Evolutionary conservation across 2,888 invertebrate species (phyloP).

Genomic region (Leucoma salicis): DNA sequence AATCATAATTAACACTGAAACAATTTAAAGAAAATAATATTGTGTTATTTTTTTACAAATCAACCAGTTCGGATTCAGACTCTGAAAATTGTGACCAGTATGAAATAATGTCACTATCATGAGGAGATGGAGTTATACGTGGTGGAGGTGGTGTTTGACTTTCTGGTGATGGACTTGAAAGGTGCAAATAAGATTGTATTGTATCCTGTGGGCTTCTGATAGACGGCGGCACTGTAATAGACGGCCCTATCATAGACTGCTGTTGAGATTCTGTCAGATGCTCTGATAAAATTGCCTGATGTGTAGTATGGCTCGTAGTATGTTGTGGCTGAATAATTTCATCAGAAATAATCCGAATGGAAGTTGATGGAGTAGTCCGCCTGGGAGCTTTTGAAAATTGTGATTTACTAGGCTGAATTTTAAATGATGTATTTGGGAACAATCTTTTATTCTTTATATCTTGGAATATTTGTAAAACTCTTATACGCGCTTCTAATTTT

Average conservation of each 20-base stretch:
- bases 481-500: conserved; percentile 3
- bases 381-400: background rate
- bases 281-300: conserved; percentile 5
- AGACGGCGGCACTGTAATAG: too few species aligned
- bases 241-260: conserved; percentile 3
- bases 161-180: conserved; percentile 5
- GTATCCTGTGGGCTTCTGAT: background rate
- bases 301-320: background rate
- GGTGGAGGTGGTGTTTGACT: background rate
- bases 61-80: background rate
- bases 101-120: background rate
- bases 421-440: too few species aligned
- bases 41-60: too few species aligned
- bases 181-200: conserved; percentile 1
- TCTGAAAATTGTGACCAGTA: conserved; percentile 4
- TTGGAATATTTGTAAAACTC: conserved; percentile 4
- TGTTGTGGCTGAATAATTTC: conserved; percentile 2
- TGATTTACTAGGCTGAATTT: too few species aligned
- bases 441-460: background rate
- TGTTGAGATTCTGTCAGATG: conserved; percentile 5
- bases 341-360: conserved; percentile 5
- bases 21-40: too few species aligned
- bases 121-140: too few species aligned
- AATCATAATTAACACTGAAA: too few species aligned
- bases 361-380: conserved; percentile 3